These are phyloP conservation scores for Indicator indicator DNA, from an alignment of 2,113 vertebrate species.

Conservation along the genomic window DNA sequence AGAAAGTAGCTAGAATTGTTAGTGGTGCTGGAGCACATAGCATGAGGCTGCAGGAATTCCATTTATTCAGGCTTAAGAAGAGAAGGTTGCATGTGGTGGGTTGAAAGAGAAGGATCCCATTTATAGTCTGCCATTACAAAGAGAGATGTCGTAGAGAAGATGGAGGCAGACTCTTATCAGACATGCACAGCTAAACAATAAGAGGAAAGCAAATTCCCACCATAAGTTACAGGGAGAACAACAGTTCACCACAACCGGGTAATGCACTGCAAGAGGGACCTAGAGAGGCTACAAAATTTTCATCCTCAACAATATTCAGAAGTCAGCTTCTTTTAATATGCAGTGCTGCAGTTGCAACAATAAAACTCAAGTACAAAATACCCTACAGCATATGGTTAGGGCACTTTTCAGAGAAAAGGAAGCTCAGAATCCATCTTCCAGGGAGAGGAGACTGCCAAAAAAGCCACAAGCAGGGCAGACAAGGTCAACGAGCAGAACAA, in stretches of 20 bases:
- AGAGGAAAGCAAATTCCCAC: background rate
- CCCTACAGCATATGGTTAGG: background rate
- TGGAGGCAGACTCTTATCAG: background rate
- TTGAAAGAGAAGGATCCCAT: background rate
- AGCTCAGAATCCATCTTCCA: fast-evolving
- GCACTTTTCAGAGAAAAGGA: background rate
- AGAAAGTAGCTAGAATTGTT: background rate
- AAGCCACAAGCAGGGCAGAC: background rate
- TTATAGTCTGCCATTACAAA: background rate
- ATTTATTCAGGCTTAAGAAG: background rate
- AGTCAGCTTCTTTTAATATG: background rate
- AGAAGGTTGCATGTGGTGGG: background rate
- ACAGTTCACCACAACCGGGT: background rate
- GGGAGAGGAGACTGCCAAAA: background rate
- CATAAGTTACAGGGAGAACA: background rate
- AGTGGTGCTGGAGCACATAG: background rate
- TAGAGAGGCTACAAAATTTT: background rate
- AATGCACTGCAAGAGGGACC: background rate
- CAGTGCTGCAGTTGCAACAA: background rate
- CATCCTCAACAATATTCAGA: background rate
- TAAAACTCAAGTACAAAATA: background rate
- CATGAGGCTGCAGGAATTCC: background rate
- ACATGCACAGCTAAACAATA: background rate
- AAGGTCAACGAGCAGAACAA: background rate
- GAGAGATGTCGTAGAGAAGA: background rate